Percentiles rank a stretch among this genome's conserved stretches.
These are phyloP conservation scores for Corvus cornix DNA, from an alignment of 2,113 vertebrate species.

Conservation along the genomic window DNA sequence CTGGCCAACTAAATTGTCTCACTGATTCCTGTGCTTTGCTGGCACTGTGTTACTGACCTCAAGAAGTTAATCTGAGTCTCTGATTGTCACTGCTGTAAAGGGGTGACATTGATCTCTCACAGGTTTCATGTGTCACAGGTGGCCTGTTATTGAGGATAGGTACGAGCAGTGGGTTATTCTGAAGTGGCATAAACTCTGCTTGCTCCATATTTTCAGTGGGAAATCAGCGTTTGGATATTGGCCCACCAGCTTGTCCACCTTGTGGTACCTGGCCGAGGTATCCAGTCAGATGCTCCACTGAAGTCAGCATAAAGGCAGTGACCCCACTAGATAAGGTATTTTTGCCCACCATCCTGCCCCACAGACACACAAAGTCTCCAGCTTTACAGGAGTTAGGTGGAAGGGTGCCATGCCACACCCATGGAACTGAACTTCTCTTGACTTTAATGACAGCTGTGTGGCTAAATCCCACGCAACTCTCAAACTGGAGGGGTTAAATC, in stretches of 20 bases:
- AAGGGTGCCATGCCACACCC: constrained; percentile 12
- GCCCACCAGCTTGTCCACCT: neutral
- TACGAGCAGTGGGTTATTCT: neutral
- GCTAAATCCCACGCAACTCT: constrained; percentile 10
- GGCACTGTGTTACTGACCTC: neutral
- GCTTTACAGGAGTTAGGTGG: neutral
- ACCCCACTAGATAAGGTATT: neutral
- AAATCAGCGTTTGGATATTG: neutral
- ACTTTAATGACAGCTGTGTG: neutral
- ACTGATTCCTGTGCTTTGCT: neutral
- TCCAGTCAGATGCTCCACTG: neutral
- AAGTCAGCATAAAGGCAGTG: neutral
- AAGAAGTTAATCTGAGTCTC: neutral
- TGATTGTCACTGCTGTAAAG: neutral
- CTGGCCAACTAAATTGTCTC: neutral
- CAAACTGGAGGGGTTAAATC: constrained; percentile 29
- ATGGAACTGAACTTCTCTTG: constrained; percentile 12
- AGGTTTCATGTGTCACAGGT: neutral
- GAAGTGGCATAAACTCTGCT: neutral
- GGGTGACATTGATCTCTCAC: neutral
- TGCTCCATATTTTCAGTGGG: neutral
- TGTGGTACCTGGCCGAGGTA: neutral
- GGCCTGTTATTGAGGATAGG: neutral
- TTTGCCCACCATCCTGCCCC: neutral
- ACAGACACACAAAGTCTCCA: neutral